Percentiles rank a stretch among this genome's conserved stretches.
Evolutionary conservation across 1,140 invertebrate species (phyloP).

Genomic region (Drosophila hydei): DNA sequence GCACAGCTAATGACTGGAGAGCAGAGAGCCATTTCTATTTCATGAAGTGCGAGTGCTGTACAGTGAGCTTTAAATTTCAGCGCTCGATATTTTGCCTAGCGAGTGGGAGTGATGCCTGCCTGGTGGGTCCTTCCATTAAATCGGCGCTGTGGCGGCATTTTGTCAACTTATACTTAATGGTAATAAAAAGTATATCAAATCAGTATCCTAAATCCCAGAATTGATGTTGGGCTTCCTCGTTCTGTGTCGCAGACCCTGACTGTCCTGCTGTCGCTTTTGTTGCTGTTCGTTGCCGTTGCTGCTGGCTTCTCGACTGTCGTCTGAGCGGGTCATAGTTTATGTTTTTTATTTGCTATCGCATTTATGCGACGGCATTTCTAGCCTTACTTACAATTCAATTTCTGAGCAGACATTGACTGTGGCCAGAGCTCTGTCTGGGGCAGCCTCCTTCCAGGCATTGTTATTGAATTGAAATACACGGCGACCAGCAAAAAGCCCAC

Average conservation of each 20-base stretch:
- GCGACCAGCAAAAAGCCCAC: neutral
- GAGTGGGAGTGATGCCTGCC: neutral
- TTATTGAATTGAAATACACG: conserved; percentile 26
- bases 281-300: neutral
- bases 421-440: conserved; percentile 51
- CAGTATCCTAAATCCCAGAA: conserved; percentile 82
- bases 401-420: conserved; percentile 52
- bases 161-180: conserved; percentile 80
- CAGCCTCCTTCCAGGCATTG: conserved; percentile 1
- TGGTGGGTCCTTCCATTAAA: conserved; percentile 51
- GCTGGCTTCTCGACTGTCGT: conserved; percentile 7
- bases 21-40: conserved; percentile 34
- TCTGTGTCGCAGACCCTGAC: conserved; percentile 44
- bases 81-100: conserved; percentile 56
- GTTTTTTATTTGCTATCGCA: conserved; percentile 55
- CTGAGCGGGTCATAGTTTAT: conserved; percentile 46
- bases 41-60: conserved; percentile 36
- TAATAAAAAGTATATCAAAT: conserved; percentile 84
- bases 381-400: conserved; percentile 80
- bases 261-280: neutral
- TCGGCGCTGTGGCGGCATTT: conserved; percentile 60
- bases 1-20: conserved; percentile 76
- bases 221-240: conserved; percentile 75
- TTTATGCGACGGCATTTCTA: conserved; percentile 73
- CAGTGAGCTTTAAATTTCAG: conserved; percentile 68